phyloP scores from a whole-genome alignment of 1,140 invertebrate genomes.

The Pseudomyrmex concolor region DNA sequence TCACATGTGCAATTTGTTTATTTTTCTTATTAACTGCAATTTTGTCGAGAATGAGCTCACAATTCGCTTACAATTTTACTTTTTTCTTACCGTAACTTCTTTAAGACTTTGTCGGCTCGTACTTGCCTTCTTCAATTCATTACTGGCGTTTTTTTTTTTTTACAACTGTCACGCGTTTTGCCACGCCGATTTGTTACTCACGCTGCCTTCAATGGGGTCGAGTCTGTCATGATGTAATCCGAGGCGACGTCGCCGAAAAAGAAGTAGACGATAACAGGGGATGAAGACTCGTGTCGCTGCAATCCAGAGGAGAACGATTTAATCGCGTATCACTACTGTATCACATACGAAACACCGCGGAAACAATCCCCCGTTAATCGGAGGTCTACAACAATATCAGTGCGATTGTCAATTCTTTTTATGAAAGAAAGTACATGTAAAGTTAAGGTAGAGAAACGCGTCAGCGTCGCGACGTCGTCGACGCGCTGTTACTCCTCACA shows the following conservation, averaged over 20 bases:
- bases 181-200: slow-evolving; percentile 48
- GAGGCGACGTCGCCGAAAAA: slow-evolving; percentile 58
- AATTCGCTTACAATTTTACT: too few relatives aligned
- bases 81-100: too few relatives aligned
- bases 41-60: too few relatives aligned
- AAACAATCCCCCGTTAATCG: too few relatives aligned
- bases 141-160: too few relatives aligned
- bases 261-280: neutral
- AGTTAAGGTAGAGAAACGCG: neutral
- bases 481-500: neutral
- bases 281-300: slow-evolving; percentile 11
- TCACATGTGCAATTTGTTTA: too few relatives aligned
- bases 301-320: neutral
- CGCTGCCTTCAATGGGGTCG: slow-evolving; percentile 70
- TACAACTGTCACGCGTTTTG: neutral
- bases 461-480: slow-evolving; percentile 2
- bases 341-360: neutral
- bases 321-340: neutral
- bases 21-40: too few relatives aligned
- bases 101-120: too few relatives aligned
- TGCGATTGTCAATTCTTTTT: neutral
- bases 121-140: too few relatives aligned
- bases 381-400: neutral
- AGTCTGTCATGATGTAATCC: slow-evolving; percentile 73
- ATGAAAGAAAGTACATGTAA: neutral